These are phyloP conservation scores for Sceliomorpha sp. DNA, from an alignment of 2,888 invertebrate species.

Conservation along the genomic window DNA sequence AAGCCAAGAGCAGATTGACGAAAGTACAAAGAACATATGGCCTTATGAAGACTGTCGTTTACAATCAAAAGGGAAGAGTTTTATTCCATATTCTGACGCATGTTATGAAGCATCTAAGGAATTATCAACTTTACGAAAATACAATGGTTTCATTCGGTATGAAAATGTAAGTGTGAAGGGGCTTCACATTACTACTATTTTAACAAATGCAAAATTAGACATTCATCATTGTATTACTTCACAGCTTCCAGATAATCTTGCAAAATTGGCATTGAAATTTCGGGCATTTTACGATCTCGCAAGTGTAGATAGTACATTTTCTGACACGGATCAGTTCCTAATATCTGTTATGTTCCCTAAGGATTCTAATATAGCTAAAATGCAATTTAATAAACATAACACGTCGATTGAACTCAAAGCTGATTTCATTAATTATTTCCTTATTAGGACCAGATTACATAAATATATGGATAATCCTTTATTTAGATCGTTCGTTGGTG, in stretches of 20 bases:
- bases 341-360: conserved; percentile 69
- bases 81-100: conserved; percentile 71
- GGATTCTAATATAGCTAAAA: conserved; percentile 62
- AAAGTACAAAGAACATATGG: conserved; percentile 67
- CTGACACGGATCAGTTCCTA: conserved; percentile 59
- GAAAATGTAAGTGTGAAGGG: conserved; percentile 74
- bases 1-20: conserved; percentile 65
- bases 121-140: conserved; percentile 74
- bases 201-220: conserved; percentile 6
- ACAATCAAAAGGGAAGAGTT: conserved; percentile 62
- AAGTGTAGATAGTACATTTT: conserved; percentile 63
- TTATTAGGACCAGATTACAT: conserved; percentile 71
- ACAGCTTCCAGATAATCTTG: conserved; percentile 67
- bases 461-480: conserved; percentile 70
- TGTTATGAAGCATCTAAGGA: conserved; percentile 75
- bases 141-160: conserved; percentile 63
- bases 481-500: conserved; percentile 69
- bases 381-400: conserved; percentile 67
- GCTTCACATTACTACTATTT: no score
- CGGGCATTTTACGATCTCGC: conserved; percentile 69
- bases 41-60: conserved; percentile 70
- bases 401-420: conserved; percentile 64
- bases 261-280: conserved; percentile 64
- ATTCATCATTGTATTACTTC: no score
- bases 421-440: conserved; percentile 67